These are phyloP conservation scores for Mnemiopsis leidyi DNA, from an alignment of 37 sponge, comb jelly and placozoan genomes.

Conservation along the genomic window DNA sequence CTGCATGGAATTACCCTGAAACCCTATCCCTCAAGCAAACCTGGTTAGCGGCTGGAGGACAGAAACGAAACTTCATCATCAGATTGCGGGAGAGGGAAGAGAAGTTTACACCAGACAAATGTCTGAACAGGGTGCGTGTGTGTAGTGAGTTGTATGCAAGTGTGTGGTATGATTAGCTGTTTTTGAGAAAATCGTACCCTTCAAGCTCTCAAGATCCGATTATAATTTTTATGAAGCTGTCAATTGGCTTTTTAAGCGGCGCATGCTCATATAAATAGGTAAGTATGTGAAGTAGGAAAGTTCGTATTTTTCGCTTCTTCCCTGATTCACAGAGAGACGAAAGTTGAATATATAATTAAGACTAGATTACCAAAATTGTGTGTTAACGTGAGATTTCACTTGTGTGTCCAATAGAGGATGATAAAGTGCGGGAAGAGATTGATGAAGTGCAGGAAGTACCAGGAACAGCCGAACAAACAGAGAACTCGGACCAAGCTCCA, in stretches of 20 bases:
- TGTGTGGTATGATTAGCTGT: no score
- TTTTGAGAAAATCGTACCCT: no score
- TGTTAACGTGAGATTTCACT: not conserved
- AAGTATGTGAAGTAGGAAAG: no score
- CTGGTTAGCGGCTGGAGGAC: conserved; percentile 49
- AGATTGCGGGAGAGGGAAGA: not conserved
- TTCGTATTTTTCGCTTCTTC: no score
- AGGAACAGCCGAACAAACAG: not conserved
- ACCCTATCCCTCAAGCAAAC: not conserved
- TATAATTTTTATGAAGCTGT: no score
- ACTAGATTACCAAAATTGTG: no score
- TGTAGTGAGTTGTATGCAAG: not conserved
- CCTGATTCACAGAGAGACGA: no score
- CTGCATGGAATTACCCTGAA: no score
- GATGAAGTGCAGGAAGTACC: not conserved
- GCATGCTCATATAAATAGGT: no score
- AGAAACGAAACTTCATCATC: not conserved
- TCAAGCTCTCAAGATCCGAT: no score
- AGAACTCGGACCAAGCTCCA: not conserved
- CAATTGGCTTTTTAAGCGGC: no score
- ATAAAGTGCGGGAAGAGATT: not conserved
- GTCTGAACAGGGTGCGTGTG: not conserved
- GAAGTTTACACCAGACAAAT: not conserved
- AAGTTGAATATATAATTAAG: no score
- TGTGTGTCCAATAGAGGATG: not conserved